Conservation (phyloP, 2,797 vertebrate genomes). For the Nannoperca australis region DNA sequence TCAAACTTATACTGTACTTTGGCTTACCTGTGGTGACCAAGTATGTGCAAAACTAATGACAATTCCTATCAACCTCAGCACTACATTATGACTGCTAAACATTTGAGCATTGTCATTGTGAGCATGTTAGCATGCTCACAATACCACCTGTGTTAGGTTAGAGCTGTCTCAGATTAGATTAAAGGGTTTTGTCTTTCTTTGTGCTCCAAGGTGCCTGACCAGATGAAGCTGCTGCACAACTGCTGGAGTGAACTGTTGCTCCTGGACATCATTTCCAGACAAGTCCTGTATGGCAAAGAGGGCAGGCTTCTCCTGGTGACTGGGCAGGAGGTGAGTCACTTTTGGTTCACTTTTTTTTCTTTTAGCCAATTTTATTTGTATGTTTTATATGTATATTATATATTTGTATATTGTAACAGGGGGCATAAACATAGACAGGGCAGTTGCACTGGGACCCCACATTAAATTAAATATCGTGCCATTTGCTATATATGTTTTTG, state of each 20-base stretch:
- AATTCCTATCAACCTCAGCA: background rate
- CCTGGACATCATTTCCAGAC: constrained; percentile 91
- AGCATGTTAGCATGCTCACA: background rate
- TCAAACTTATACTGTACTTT: background rate
- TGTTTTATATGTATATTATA: no score
- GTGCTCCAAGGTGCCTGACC: constrained; percentile 88
- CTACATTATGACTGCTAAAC: background rate
- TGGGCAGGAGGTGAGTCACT: constrained; percentile 89
- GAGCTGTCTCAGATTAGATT: background rate
- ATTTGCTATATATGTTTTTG: no score
- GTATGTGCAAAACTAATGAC: background rate
- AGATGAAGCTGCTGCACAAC: constrained; percentile 95
- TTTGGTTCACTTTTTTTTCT: background rate
- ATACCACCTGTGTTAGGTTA: background rate
- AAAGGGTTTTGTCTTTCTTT: background rate
- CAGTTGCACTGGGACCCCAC: no score
- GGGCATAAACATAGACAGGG: no score
- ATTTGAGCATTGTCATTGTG: background rate
- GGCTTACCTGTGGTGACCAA: background rate
- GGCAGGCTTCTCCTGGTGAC: constrained; percentile 91
- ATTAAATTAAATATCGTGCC: no score
- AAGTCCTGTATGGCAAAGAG: constrained; percentile 90
- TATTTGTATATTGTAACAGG: no score
- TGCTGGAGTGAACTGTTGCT: constrained; percentile 95
- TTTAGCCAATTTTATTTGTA: no score